A percentile compares a stretch with the other conserved stretches of the same genome.
Conservation (phyloP, 2,113 vertebrate species). For the Riparia riparia region DNA sequence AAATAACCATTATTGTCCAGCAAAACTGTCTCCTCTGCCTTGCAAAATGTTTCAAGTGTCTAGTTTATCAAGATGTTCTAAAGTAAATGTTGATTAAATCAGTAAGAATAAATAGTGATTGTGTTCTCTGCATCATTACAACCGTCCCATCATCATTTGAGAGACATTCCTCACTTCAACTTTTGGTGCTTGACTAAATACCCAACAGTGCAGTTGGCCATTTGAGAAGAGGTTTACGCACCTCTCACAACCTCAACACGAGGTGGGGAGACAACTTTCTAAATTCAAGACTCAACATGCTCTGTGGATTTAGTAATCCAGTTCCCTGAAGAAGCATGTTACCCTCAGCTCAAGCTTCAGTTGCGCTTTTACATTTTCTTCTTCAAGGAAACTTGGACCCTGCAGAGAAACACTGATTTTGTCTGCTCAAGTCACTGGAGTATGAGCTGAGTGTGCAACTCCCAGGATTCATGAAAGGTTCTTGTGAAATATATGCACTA, state of each 20-base stretch:
- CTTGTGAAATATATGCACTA: neutral
- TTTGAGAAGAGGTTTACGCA: fast-evolving
- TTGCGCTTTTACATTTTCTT: neutral
- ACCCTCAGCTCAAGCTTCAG: neutral
- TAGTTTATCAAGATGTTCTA: neutral
- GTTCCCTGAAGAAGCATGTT: neutral
- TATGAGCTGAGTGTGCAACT: neutral
- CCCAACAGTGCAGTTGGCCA: neutral
- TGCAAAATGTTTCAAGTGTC: neutral
- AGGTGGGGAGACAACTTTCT: neutral
- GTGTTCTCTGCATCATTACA: neutral
- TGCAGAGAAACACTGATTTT: neutral
- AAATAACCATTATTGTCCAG: neutral
- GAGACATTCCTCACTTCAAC: neutral
- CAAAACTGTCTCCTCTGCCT: neutral
- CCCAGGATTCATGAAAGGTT: neutral
- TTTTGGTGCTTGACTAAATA: neutral
- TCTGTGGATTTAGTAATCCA: neutral
- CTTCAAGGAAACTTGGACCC: neutral
- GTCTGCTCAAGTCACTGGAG: neutral
- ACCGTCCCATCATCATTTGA: neutral
- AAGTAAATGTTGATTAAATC: neutral
- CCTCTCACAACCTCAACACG: neutral
- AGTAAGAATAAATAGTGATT: neutral
- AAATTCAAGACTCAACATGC: neutral